Percentiles rank a stretch among this genome's conserved stretches.
Conservation (phyloP, 2,797 vertebrate genomes). For the Anniella stebbinsi region DNA sequence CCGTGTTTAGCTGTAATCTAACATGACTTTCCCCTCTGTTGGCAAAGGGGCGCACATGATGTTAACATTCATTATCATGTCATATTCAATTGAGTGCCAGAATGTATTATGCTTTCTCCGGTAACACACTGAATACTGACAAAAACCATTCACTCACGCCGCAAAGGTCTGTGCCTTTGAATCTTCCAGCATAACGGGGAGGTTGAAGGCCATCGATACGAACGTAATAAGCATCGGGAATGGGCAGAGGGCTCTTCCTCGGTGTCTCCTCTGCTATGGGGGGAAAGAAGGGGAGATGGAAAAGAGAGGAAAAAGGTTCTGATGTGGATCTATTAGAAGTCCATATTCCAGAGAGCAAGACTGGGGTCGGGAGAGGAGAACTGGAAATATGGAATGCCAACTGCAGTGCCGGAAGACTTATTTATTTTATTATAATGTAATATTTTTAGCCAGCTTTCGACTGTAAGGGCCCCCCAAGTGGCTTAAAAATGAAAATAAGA, state of each 20-base stretch:
- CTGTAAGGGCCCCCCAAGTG: neutral
- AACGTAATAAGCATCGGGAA: constrained; percentile 62
- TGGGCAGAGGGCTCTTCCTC: neutral
- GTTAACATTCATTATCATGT: constrained; percentile 81
- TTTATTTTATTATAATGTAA: neutral
- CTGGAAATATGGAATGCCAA: neutral
- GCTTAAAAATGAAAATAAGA: neutral
- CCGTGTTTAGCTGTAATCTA: constrained; percentile 76
- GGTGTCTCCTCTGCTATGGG: neutral
- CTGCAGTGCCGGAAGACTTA: neutral
- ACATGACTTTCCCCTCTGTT: constrained; percentile 78
- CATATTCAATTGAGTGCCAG: constrained; percentile 79
- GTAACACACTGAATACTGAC: constrained; percentile 64
- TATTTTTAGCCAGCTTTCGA: neutral
- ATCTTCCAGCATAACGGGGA: constrained; percentile 52
- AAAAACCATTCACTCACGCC: constrained; percentile 66
- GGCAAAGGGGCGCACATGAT: constrained; percentile 70
- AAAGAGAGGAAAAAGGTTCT: neutral
- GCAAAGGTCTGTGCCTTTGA: constrained; percentile 68
- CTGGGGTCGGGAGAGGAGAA: neutral
- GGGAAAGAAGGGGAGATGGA: neutral
- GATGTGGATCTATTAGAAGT: fast-evolving
- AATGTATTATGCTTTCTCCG: constrained; percentile 70
- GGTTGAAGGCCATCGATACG: constrained; percentile 70
- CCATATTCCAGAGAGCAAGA: neutral